These are phyloP conservation scores for Andrena marginata DNA, from an alignment of 2,888 invertebrate species.

Conservation along the genomic window DNA sequence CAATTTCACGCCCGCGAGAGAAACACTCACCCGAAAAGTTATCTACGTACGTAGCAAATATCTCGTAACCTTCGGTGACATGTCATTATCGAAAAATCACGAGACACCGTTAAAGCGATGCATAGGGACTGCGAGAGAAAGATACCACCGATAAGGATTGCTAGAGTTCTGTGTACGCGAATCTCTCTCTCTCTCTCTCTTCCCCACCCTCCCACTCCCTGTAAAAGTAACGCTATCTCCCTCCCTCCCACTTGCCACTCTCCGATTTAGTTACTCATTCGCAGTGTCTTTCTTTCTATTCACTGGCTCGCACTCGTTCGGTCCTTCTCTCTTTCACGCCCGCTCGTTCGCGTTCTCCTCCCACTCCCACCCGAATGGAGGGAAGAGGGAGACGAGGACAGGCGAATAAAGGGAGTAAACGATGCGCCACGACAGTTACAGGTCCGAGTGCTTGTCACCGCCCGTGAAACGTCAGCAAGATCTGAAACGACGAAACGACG, in stretches of 20 bases:
- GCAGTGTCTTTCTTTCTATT: slow-evolving; percentile 10
- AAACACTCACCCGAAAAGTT: slow-evolving; percentile 45
- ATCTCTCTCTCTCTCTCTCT: not conserved
- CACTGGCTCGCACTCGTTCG: slow-evolving; percentile 19
- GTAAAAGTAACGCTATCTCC: slow-evolving; percentile 15
- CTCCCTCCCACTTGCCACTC: slow-evolving; percentile 1
- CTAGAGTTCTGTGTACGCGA: slow-evolving; percentile 39
- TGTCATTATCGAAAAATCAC: slow-evolving; percentile 67
- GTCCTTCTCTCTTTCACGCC: slow-evolving; percentile 24
- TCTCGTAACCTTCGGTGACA: slow-evolving; percentile 55
- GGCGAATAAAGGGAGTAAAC: slow-evolving; percentile 61
- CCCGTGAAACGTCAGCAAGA: slow-evolving; percentile 72
- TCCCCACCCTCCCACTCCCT: not conserved
- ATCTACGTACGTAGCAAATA: slow-evolving; percentile 46
- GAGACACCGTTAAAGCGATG: slow-evolving; percentile 70
- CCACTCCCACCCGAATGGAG: not conserved
- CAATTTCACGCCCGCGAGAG: slow-evolving; percentile 17
- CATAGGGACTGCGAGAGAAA: slow-evolving; percentile 48
- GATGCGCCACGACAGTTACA: slow-evolving; percentile 70
- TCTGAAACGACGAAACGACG: slow-evolving; percentile 47
- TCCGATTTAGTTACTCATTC: slow-evolving; percentile 9
- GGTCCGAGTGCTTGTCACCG: slow-evolving; percentile 73
- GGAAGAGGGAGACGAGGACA: slow-evolving; percentile 20
- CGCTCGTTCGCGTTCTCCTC: slow-evolving; percentile 23
- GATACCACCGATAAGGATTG: slow-evolving; percentile 50